Evolutionary conservation across 2,797 vertebrate species (phyloP), one percentile per base, ranked within the genome.

Genomic region (Gobio occitaniae): DNA sequence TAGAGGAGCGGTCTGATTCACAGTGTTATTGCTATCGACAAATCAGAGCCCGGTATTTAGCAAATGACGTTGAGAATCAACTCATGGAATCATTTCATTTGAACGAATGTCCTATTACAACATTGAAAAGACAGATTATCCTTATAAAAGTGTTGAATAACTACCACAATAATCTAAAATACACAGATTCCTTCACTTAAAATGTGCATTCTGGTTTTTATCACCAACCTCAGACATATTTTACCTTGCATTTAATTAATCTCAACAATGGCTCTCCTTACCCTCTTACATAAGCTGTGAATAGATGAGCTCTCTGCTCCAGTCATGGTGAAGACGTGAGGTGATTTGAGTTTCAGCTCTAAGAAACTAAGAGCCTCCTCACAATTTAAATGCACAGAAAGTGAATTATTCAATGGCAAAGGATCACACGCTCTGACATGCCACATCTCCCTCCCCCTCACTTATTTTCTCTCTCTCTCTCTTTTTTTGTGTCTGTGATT

Each of bases 391-490:
- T 63, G 41, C 38, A 63, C 0, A 7, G 54, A 50, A 44, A 82
- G 41, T 83, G 59, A 75, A 65, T 83, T 50, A 83, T 83, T 75
- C 59, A 75, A 83, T 66, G 71, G 29, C n/a, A 48, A 83, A 76
- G 29, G 47, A 83, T 83, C 71, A 65, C 61, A 56, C 21, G 11
- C 32, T 50, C 17, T 75, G 71, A 83, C 70, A 76, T 50, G 21
- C 32, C 44, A 36, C 21, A 65, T 76, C 29, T 76, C 56, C 82
- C 29, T 65, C 59, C 44, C 44, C 29, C 81, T 63, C 81, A 38
- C 47, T 50, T 83, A 21, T 32, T 48, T 10, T 25, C 48, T 54
- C 17, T 12, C 3, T 25, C 48, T 25, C 25, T 54, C 25, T 63
- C 19, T 65, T n/a, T 75, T 54, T 75, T 19, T 56, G 21, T 11